Percentiles rank a stretch among this genome's conserved stretches.
phyloP scores from a whole-genome alignment of 1,140 invertebrate species.

The Cyclargus thomasi region DNA sequence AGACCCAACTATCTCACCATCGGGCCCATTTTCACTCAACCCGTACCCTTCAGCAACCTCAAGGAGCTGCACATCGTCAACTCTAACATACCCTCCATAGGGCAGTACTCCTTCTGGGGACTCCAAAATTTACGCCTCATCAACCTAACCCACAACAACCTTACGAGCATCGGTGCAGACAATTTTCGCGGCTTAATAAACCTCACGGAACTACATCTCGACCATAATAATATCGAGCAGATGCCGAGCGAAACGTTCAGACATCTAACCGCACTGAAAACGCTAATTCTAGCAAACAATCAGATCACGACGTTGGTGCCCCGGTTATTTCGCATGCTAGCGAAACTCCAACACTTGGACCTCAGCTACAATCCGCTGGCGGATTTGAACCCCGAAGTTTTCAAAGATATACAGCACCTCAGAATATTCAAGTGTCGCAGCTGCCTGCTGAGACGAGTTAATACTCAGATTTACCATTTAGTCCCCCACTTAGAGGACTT shows the following conservation, averaged over 20 bases:
- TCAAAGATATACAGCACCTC: constrained; percentile 84
- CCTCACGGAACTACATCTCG: constrained; percentile 87
- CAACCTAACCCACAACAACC: constrained; percentile 85
- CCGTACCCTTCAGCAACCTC: constrained; percentile 77
- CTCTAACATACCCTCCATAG: constrained; percentile 86
- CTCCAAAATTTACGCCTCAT: constrained; percentile 80
- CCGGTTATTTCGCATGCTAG: constrained; percentile 80
- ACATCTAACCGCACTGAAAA: constrained; percentile 79
- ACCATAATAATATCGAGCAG: constrained; percentile 85
- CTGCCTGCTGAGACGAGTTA: constrained; percentile 82
- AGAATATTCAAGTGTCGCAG: constrained; percentile 80
- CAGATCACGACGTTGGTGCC: constrained; percentile 80
- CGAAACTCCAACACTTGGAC: constrained; percentile 81
- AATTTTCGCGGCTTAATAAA: constrained; percentile 87
- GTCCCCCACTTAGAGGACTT: constrained; percentile 81
- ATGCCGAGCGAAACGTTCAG: constrained; percentile 86
- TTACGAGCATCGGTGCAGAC: constrained; percentile 84
- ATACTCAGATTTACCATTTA: constrained; percentile 85
- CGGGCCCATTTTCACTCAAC: constrained; percentile 81
- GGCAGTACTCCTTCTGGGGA: constrained; percentile 86
- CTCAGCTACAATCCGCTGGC: constrained; percentile 83
- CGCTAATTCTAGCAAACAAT: constrained; percentile 83
- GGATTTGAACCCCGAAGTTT: constrained; percentile 84
- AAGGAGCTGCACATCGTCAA: constrained; percentile 85
- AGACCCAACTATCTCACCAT: constrained; percentile 81